Base-by-base conservation (phyloP, 2,888 invertebrate species). In the Catocala sponsa region DNA sequence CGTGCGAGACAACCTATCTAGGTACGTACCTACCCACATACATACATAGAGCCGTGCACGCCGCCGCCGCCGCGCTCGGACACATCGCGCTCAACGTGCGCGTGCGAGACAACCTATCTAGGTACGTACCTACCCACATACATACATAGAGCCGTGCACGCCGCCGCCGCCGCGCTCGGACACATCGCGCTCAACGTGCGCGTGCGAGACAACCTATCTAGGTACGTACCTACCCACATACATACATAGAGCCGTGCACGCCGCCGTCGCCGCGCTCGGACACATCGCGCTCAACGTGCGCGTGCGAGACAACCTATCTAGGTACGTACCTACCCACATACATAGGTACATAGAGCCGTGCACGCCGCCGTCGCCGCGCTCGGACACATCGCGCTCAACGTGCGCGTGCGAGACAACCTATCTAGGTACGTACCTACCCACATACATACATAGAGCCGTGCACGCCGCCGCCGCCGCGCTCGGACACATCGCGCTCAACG, bases 81-180 rank as follows among this genome's bases (percentile, higher is more conserved):
- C 98, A 98, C 86, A 97, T 98, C 85, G 96, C 98, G 66, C 96
- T 98, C 70, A 99, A 98, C 81, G 96, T 97, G 61, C 95, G 98
- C 63, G 98, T 98, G 0, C 90, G 98, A 12, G 97, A 97, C 74
- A 98, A 98, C 84, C 89, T 97, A 46, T 83, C 90, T 38, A 92
- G 95, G 95, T 95, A 70, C 1, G 35, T 25, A 25, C 25, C 25
- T 25, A 25, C 25, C 25, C 25, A 25, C 25, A 25, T 25, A 15
- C 15, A 15, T 15, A 9, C 7, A 1, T 42, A 13, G 6, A 99
- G 94, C 97, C 0, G 82, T 97, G 13, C 98, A 98, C 85, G 97
- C 98, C 0, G 95, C 97, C 35, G 98, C 98, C 81, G 97, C 98
- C 55, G 95, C 98, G 47, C 95, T 98, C 13, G 98, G 98, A 0